Evolutionary conservation across 2,113 vertebrate genomes (phyloP), one percentile per base, ranked within the genome.

Genomic region (Lamprotornis superbus): DNA sequence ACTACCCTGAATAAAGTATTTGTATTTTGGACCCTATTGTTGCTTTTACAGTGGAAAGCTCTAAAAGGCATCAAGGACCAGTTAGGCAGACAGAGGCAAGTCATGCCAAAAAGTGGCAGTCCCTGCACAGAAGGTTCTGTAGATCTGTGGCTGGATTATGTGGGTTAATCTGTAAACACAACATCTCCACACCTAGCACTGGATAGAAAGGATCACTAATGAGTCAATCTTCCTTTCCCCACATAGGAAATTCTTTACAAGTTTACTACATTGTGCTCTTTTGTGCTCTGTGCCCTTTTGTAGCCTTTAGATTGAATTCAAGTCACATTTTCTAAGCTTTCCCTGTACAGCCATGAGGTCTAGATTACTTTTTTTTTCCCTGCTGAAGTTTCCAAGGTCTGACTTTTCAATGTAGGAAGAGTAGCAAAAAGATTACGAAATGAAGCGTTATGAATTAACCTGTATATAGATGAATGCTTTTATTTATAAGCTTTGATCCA

Each of bases 201-300:
- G 76, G 12, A 27, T n/a, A 24, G 61, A 79, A 82, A 71, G 25
- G 30, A 18, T 74, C 33, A 5, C 35, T 55, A 40, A 63, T 17
- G 15, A 86, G 16, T 86, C 40, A 33, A 11, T 30, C 31, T 47
- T 86, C 39, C 42, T 88, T 79, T 40, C 46, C 35, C 14, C 59
- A 22, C 37, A 15, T 10, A 44, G 0, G 0, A 68, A 77, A 60
- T 77, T 55, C 50, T 50, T 67, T 21, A 44, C 25, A n/a, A 25
- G 13, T 76, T 37, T 33, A 24, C 11, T 33, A 39, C 20, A 5
- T 18, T 67, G 52, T 55, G 25, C 9, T 57, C 35, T 40, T 92
- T 74, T 24, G 39, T 40, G 39, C 39, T 40, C 39, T 40, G 39
- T 40, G 39, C 39, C 15, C 42, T 70, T 63, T 42, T 47, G 7